phyloP scores from a whole-genome alignment of 1,140 invertebrate species.

The Drosophila nigrodunni region DNA sequence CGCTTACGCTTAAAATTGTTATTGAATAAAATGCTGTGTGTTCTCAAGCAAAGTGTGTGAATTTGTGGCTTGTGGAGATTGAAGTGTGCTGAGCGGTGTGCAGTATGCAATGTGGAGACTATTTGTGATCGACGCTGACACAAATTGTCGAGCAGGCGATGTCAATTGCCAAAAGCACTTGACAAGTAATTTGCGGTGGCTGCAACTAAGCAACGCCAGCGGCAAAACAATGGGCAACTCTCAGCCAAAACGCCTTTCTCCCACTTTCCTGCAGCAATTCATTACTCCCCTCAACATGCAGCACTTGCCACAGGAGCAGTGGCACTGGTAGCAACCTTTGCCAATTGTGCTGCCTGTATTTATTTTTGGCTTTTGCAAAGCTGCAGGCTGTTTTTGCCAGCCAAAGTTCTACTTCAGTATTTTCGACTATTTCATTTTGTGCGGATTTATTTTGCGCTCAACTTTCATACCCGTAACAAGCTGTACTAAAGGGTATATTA shows the following conservation, averaged over 20 bases:
- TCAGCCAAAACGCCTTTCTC: neutral
- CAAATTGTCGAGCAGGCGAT: slow-evolving; percentile 59
- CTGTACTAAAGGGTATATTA: no score
- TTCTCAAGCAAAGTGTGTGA: slow-evolving; percentile 5
- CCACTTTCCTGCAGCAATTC: neutral
- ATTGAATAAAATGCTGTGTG: slow-evolving; percentile 44
- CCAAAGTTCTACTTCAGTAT: slow-evolving; percentile 14
- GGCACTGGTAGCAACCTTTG: slow-evolving; percentile 42
- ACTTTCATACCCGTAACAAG: slow-evolving; percentile 21
- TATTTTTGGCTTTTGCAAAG: slow-evolving; percentile 20
- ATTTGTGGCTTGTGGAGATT: no score
- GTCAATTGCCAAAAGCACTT: slow-evolving; percentile 62
- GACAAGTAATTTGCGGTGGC: slow-evolving; percentile 71
- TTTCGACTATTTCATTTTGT: slow-evolving; percentile 37
- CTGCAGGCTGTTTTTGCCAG: slow-evolving; percentile 16
- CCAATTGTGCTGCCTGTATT: slow-evolving; percentile 24
- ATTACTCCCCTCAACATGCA: neutral
- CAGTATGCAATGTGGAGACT: slow-evolving; percentile 36
- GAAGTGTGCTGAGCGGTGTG: neutral
- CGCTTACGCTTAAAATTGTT: slow-evolving; percentile 26
- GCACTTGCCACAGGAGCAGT: neutral
- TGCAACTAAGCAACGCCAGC: slow-evolving; percentile 65
- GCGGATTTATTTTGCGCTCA: slow-evolving; percentile 52
- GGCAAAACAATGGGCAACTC: slow-evolving; percentile 45
- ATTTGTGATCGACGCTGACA: slow-evolving; percentile 37